A percentile compares a stretch with the other conserved stretches of the same genome.
phyloP scores from a whole-genome alignment of 2,113 vertebrate genomes.

The Ptyas mucosa region DNA sequence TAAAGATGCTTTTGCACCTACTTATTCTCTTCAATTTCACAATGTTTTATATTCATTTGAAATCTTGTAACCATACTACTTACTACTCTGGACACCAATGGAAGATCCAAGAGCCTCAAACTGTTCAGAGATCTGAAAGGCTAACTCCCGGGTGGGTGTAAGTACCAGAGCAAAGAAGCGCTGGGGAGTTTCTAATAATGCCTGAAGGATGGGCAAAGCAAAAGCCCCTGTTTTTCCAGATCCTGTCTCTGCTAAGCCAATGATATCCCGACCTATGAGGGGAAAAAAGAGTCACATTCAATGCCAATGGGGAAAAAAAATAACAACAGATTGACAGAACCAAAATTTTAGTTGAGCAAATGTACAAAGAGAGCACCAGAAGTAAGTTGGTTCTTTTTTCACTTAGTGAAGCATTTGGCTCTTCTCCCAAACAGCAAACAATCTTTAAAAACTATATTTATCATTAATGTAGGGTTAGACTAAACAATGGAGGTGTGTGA shows the following conservation, averaged over 20 bases:
- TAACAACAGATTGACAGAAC: background rate
- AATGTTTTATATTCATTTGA: background rate
- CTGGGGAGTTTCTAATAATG: constrained; percentile 83
- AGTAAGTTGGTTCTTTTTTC: background rate
- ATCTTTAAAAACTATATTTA: background rate
- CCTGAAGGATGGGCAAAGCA: constrained; percentile 92
- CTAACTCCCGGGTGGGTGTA: constrained; percentile 92
- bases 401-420: background rate
- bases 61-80: constrained; percentile 38
- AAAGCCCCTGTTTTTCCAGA: constrained; percentile 97
- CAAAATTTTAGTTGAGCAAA: background rate
- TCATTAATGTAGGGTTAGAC: background rate
- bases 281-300: constrained; percentile 26
- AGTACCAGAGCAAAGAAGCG: constrained; percentile 91
- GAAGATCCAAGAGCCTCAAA: constrained; percentile 97
- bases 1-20: background rate
- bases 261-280: constrained; percentile 82
- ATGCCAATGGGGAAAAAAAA: background rate
- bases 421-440: background rate
- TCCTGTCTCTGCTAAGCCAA: constrained; percentile 94
- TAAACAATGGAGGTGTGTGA: background rate
- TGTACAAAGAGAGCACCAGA: background rate
- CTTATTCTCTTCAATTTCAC: background rate
- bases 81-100: constrained; percentile 90
- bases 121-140: constrained; percentile 96